Evolutionary conservation across 2,888 invertebrate genomes (phyloP).

Genomic region (Sminthurides aquaticus): DNA sequence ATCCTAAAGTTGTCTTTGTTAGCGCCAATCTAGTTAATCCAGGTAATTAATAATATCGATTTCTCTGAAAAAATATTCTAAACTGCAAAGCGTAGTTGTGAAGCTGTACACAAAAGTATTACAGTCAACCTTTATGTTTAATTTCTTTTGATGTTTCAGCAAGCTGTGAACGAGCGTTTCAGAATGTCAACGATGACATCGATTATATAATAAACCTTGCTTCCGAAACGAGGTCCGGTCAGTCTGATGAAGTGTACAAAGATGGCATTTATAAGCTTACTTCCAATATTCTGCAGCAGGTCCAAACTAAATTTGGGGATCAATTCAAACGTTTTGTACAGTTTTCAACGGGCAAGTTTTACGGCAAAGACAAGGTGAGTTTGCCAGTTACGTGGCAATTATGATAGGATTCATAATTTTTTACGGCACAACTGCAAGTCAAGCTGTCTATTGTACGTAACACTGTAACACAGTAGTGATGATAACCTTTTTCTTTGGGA

Average conservation of each 20-base stretch:
- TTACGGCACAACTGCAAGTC: neutral
- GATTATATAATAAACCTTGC: constrained; percentile 82
- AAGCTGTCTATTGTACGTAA: neutral
- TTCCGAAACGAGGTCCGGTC: constrained; percentile 80
- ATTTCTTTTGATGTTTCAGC: too few species aligned
- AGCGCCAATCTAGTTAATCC: constrained; percentile 85
- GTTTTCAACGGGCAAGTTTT: constrained; percentile 75
- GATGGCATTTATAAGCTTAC: constrained; percentile 81
- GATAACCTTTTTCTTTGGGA: too few species aligned
- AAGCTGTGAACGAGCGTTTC: constrained; percentile 71
- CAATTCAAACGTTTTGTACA: constrained; percentile 68
- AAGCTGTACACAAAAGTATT: too few species aligned
- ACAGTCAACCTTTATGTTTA: too few species aligned
- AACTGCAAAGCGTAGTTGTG: too few species aligned
- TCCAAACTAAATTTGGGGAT: constrained; percentile 53
- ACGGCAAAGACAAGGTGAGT: constrained; percentile 66
- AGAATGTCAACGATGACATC: constrained; percentile 56
- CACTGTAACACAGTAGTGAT: too few species aligned
- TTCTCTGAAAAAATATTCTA: neutral
- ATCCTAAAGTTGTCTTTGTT: constrained; percentile 72
- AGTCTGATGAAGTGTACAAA: constrained; percentile 80
- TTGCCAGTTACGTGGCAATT: neutral
- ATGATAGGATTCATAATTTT: neutral
- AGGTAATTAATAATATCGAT: constrained; percentile 55
- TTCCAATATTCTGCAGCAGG: constrained; percentile 56